Evolutionary conservation across 1,140 invertebrate genomes (phyloP).

Genomic region (Drosophila watanabei): DNA sequence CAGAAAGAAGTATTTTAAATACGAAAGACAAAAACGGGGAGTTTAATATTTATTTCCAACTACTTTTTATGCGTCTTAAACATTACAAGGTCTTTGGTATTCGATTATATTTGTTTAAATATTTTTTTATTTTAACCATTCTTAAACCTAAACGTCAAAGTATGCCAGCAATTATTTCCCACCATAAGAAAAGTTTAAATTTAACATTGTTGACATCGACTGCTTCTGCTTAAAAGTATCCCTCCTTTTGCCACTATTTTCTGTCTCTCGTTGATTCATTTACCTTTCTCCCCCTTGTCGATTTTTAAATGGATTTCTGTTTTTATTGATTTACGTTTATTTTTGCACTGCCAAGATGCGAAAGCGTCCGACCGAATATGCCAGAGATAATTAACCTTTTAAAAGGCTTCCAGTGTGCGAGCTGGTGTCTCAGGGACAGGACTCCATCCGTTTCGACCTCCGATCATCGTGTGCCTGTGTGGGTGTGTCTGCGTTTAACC

Average conservation of each 20-base stretch:
- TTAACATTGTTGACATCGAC: slow-evolving; percentile 14
- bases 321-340: slow-evolving; percentile 63
- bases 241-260: neutral
- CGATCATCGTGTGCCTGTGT: slow-evolving; percentile 16
- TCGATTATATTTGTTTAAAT: neutral
- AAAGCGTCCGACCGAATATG: slow-evolving; percentile 71
- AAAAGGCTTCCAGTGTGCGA: slow-evolving; percentile 46
- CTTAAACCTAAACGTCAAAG: neutral
- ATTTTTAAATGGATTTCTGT: slow-evolving; percentile 39
- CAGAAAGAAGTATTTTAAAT: neutral
- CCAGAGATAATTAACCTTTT: slow-evolving; percentile 83
- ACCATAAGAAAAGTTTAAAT: slow-evolving; percentile 2
- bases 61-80: too few species aligned
- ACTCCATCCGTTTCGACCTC: neutral
- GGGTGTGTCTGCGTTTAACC: slow-evolving; percentile 57
- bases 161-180: neutral
- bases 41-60: neutral
- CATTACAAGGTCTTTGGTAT: neutral
- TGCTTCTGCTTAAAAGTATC: neutral
- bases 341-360: slow-evolving; percentile 52
- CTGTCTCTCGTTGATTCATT: slow-evolving; percentile 44
- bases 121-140: neutral
- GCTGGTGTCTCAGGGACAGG: slow-evolving; percentile 14
- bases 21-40: neutral
- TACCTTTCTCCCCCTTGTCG: slow-evolving; percentile 3